Base-by-base conservation (phyloP, 2,797 vertebrate species). In the Salarias fasciatus region DNA sequence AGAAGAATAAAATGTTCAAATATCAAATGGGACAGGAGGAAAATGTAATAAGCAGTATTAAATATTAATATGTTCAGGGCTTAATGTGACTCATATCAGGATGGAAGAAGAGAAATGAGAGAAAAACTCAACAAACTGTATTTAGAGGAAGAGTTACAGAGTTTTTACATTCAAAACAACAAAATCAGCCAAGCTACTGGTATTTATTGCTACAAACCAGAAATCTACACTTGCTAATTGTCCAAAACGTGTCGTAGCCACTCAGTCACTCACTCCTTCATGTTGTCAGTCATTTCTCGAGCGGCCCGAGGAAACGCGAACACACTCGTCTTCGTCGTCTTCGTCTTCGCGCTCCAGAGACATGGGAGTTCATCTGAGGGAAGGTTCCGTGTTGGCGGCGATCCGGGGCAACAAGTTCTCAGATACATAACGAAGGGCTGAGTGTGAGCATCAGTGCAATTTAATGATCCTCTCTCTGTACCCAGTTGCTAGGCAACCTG, bases 401-500 rank as follows among this genome's bases (percentile, higher is more conserved):
- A 46, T 30, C 47, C 3, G 31, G 67, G 76, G 81, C 79, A 86
- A 88, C 75, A 91, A 72, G 75, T 89, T 79, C 55, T 70, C 54
- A 35, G 69, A 76, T 52, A 66, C 72, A 74, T 77, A 78, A 69
- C 60, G 45, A 74, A 83, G 70, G 70, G 75, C 72, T 64, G 76
- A 79, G 65, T 53, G 65, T 55, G 72, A 88, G 86, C 72, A 89
- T 89, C 83, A 80, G 76, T 77, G 80, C 77, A 77, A 78, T 89
- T 84, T 90, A 88, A 91, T 91, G 83, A 90, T 89, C 80, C 75
- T 73, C 85, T 88, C 77, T 89, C 86, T 80, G 79, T 84, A 75
- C 78, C 85, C 85, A 92, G 91, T 94, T 94, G 92, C 92, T 90
- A 85, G 86, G 93, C 92, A 92, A 94, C 93, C 73, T 78, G 66